Evolutionary conservation across 2,113 vertebrate species (phyloP).

Genomic region (Mesocricetus auratus): DNA sequence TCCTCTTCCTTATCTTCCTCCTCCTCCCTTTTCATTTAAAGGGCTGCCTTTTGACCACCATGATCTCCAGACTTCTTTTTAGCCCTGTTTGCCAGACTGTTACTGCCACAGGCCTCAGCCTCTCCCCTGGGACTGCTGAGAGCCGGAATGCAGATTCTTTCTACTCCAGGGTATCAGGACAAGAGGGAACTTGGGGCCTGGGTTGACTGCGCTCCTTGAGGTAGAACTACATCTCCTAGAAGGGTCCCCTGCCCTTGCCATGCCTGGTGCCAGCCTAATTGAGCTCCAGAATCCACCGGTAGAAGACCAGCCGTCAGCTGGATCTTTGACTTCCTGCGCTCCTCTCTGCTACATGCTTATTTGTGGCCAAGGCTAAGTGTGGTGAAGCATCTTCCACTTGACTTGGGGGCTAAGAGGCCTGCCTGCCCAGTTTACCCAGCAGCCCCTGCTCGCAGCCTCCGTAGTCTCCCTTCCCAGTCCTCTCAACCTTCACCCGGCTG

Average conservation of each 20-base stretch:
- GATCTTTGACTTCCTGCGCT: neutral
- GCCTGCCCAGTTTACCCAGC: conserved; percentile 63
- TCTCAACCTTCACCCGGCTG: conserved; percentile 34
- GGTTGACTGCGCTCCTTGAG: too few relatives aligned
- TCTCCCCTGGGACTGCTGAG: neutral
- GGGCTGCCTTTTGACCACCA: neutral
- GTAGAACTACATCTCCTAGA: neutral
- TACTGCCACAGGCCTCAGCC: fast-evolving
- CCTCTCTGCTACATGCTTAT: neutral
- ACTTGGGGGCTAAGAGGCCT: conserved; percentile 37
- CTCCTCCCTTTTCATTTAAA: neutral
- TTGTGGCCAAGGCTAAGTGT: fast-evolving
- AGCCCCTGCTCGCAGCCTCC: neutral
- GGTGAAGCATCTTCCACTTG: conserved; percentile 51
- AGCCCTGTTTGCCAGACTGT: neutral
- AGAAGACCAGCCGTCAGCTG: too few relatives aligned
- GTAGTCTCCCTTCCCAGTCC: neutral
- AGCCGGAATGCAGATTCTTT: neutral
- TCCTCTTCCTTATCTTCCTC: neutral
- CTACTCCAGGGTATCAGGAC: neutral
- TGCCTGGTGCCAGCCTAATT: neutral
- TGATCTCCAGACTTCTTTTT: neutral
- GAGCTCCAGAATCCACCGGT: neutral
- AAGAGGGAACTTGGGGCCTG: neutral
- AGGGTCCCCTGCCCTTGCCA: neutral